Conservation (phyloP, 2,888 invertebrate species). For the Gisinianus flammeolus region DNA sequence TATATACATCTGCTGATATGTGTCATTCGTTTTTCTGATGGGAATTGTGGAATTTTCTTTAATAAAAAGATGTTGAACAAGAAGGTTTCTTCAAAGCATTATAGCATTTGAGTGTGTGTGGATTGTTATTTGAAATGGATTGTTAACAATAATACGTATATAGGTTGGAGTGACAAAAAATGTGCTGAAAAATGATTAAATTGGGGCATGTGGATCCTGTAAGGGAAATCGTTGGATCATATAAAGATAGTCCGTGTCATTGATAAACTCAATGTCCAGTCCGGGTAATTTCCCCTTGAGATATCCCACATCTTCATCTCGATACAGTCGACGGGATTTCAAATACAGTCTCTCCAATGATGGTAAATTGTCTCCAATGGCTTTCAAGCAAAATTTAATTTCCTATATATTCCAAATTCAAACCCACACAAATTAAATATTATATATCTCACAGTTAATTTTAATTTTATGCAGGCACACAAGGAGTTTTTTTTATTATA, state of each 20-base stretch:
- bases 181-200: too few species aligned
- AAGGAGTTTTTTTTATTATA: background rate
- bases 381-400: background rate
- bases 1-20: too few species aligned
- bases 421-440: background rate
- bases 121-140: too few species aligned
- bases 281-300: background rate
- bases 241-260: background rate
- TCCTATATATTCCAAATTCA: background rate
- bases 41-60: too few species aligned
- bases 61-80: too few species aligned
- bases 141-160: too few species aligned
- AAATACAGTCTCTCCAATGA: background rate
- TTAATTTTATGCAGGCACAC: background rate
- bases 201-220: too few species aligned
- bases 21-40: too few species aligned
- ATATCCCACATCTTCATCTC: background rate
- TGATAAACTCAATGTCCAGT: background rate
- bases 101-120: too few species aligned
- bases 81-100: too few species aligned
- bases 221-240: background rate
- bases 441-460: background rate
- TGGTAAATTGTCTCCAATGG: slow-evolving; percentile 17
- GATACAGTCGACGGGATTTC: slow-evolving; percentile 5
- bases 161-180: too few species aligned